A percentile compares a stretch with the other conserved stretches of the same genome.
Evolutionary conservation across 2,888 invertebrate genomes (phyloP).

Genomic region (Dynastes maya): DNA sequence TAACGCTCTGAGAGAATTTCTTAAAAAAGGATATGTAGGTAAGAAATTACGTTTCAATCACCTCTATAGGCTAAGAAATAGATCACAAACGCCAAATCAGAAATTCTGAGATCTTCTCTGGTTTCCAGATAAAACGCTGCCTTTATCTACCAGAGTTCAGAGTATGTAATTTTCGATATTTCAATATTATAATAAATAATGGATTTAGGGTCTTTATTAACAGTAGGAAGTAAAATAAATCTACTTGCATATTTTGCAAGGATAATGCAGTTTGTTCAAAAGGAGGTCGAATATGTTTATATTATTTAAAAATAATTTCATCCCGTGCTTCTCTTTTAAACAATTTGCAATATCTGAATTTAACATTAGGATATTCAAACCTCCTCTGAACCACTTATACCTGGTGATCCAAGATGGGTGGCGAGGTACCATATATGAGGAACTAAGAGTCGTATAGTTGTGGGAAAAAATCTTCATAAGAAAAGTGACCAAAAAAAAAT

Average conservation of each 20-base stretch:
- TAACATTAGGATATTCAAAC: no score
- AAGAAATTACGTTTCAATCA: conserved; percentile 18
- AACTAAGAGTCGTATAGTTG: no score
- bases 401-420: no score
- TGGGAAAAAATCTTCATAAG: no score
- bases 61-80: background rate
- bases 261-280: background rate
- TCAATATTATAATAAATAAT: conserved; percentile 17
- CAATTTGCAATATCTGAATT: no score
- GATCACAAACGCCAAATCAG: background rate
- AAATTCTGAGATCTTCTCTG: conserved; percentile 3
- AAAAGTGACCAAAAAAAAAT: no score
- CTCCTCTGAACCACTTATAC: no score
- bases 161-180: conserved; percentile 32
- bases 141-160: background rate
- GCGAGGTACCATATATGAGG: no score
- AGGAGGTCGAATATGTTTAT: background rate
- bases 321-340: no score
- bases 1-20: conserved; percentile 76
- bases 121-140: conserved; percentile 31
- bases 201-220: conserved; percentile 22
- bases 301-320: no score
- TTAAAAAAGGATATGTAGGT: conserved; percentile 71
- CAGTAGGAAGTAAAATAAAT: background rate
- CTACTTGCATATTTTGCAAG: background rate